Evolutionary conservation across 1,140 invertebrate species (phyloP).

Genomic region (Bombus affinis): DNA sequence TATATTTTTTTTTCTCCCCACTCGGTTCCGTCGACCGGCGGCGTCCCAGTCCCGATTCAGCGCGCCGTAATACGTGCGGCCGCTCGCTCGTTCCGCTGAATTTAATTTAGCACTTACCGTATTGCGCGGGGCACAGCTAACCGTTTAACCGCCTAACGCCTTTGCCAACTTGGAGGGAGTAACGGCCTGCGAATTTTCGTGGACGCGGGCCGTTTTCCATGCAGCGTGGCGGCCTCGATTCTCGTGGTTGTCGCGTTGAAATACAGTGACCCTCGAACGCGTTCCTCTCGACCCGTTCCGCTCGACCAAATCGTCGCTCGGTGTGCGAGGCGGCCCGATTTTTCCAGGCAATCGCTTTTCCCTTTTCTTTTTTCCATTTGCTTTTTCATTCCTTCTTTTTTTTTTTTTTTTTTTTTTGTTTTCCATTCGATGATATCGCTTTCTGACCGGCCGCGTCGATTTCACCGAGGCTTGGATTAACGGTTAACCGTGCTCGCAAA

Average conservation of each 20-base stretch:
- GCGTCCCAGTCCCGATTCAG: slow-evolving; percentile 16
- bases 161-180: slow-evolving; percentile 24
- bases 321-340: neutral
- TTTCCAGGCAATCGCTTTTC: slow-evolving; percentile 14
- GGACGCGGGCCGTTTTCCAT: neutral
- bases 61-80: slow-evolving; percentile 47
- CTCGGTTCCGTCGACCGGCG: neutral
- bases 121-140: slow-evolving; percentile 64
- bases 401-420: neutral
- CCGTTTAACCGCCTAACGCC: slow-evolving; percentile 70
- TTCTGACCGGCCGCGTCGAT: slow-evolving; percentile 23
- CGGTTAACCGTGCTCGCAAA: slow-evolving; percentile 5
- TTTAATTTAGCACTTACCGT: slow-evolving; percentile 76
- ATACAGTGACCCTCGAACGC: neutral
- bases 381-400: too few species aligned
- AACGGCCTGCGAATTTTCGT: slow-evolving; percentile 31
- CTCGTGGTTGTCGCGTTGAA: slow-evolving; percentile 1
- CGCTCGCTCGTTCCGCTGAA: slow-evolving; percentile 61
- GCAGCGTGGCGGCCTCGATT: neutral
- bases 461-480: slow-evolving; percentile 17
- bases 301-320: neutral
- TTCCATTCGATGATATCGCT: slow-evolving; percentile 15
- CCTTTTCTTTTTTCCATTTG: neutral
- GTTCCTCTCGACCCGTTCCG: neutral
- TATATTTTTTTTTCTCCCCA: neutral